Base-by-base conservation (phyloP, 2,888 invertebrate genomes). In the Leistus spinibarbis region DNA sequence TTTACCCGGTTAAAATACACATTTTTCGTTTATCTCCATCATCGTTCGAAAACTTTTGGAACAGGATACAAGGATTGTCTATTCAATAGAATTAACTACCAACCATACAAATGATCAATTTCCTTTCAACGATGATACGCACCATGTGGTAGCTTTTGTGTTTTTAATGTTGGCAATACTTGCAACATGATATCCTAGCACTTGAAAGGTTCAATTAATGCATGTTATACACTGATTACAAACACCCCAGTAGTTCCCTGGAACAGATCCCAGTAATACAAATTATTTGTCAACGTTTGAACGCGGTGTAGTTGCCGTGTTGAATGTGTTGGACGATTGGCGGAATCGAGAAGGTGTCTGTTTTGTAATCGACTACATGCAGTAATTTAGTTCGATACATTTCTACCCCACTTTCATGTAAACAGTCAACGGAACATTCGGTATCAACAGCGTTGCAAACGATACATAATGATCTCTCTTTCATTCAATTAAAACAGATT, bases 171-270 rank as follows among this genome's bases (percentile, higher is more conserved):
- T 19, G 19, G 19, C 17, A 19, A 60, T 60, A 19, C 54, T 23
- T 66, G 72, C 60, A 65, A 66, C 27, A 40, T 54, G 66, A 65
- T 72, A 54, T n/a, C n/a, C 72, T 20, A 40, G 72, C 72, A 72
- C 71, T 71, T 71, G 72, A 75, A 78, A 76, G 78, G 74, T 76
- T 77, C 77, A 78, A 78, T 78, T 77, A 76, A 76, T 76, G 74
- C 69, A 56, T 70, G 76, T 77, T 76, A 78, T 78, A 77, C 76
- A 77, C 76, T 76, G 78, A 78, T 78, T 78, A 76, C 77, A 74
- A 76, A 68, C 72, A 66, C 75, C 75, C 71, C 56, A 69, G 64
- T 19, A 20, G 3, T 40, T 60, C 22, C 7, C 60, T 19, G n/a
- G 22, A 19, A 22, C 60, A 20, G 22, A 10, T 19, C 22, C 20